Evolutionary conservation across 2,888 invertebrate genomes (phyloP), one percentile per base, ranked within the genome.

Genomic region (Clepsis dumicolana): DNA sequence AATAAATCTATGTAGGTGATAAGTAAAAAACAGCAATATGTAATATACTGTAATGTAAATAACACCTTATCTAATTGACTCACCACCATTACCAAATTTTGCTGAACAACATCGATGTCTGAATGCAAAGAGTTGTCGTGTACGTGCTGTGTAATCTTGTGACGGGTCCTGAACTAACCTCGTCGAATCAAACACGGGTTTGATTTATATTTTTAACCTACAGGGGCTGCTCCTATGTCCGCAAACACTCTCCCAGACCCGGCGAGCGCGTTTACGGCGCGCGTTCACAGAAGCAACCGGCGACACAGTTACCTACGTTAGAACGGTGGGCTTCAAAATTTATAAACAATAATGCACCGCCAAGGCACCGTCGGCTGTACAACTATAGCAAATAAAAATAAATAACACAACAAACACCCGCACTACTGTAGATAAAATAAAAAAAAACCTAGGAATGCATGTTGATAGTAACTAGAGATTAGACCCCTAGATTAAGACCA

Each of bases 171-270:
- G 67, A 76, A 75, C 16, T 75, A 73, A 79, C 75, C 63, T 80
- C 86, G 86, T 86, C 86, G 85, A 88, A 87, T 87, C 87, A 88
- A 87, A 83, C 78, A 69, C 71, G 65, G 64, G 52, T 88, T 88
- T 87, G 88, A 84, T 87, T 86, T 84, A 74, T 87, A 77, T 90
- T 92, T 91, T 88, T 88, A 84, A 87, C 87, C 91, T 87, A 83
- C 96, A 97, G 96, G 97, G 97, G 88, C 96, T 97, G 94, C 96
- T 97, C 92, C 97, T 97, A 94, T 97, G 97, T 94, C 97, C 97
- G 86, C 96, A 97, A 94, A 97, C 97, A 90, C 95, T 97, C 96
- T 96, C 97, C 94, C 97, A 97, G 95, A 96, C 96, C 87, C 96
- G 97, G 87, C 96, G 97, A 84, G 96, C 96, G 88, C 95, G 96